phyloP scores from a whole-genome alignment of 2,113 vertebrate species.

The Archilochus colubris region DNA sequence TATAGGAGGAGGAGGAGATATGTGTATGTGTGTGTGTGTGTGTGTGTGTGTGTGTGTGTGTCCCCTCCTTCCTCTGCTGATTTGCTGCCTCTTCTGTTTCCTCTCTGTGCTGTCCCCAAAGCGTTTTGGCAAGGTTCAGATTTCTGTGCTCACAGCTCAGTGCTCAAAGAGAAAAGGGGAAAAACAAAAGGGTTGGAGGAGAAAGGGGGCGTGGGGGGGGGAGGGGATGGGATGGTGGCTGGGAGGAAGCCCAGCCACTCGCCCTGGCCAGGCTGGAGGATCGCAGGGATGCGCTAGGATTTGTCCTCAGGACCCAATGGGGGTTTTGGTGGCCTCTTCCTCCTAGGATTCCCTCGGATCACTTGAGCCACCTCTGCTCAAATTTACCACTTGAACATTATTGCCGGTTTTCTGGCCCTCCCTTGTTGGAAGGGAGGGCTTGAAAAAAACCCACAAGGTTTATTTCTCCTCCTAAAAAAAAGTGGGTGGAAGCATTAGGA shows the following conservation, averaged over 20 bases:
- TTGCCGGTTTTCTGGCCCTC: not conserved
- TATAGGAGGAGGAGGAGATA: not conserved
- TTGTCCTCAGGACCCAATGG: not conserved
- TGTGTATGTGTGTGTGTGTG: not conserved
- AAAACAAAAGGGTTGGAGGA: constrained; percentile 68
- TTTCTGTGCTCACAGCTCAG: constrained; percentile 78
- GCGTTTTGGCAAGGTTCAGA: constrained; percentile 79
- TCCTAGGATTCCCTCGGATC: not conserved
- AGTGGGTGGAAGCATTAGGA: not conserved
- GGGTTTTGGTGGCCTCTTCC: not conserved
- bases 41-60: not conserved
- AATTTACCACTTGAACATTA: rapidly evolving
- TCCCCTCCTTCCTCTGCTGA: constrained; percentile 43
- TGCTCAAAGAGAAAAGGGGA: constrained; percentile 77
- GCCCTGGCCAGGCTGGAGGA: constrained; percentile 19
- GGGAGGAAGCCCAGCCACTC: constrained; percentile 10
- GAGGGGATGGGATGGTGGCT: not conserved
- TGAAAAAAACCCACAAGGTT: not conserved
- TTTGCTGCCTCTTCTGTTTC: constrained; percentile 70
- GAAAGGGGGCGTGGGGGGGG: constrained; percentile 26
- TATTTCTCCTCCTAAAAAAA: not conserved
- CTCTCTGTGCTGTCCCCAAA: constrained; percentile 70
- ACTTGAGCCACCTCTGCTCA: not conserved
- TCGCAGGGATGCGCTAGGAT: not conserved
- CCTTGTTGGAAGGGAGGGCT: not conserved